Evolutionary conservation across 2,888 invertebrate genomes (phyloP), one percentile per base, ranked within the genome.

Genomic region (Drosophila putrida): DNA sequence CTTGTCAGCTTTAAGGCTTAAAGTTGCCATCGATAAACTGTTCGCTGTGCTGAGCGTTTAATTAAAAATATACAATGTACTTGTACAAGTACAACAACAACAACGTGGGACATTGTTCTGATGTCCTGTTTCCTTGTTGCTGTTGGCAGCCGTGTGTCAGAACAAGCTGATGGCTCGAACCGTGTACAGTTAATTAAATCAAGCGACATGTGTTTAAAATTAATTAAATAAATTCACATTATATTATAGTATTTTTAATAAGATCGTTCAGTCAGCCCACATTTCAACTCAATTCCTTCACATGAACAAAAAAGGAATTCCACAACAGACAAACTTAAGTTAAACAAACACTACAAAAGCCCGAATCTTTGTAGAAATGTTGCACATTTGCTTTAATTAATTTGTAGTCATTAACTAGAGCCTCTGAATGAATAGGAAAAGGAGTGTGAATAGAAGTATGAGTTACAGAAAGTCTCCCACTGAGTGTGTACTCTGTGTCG

Each of bases 151-250:
- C 71, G 68, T 78, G 63, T 66, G 75, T 66, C 74, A 61, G 62
- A 50, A 50, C 63, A 54, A 28, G 64, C 60, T 61, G 71, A 63
- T 54, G 66, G 53, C 66, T 41, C 60, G 41, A 61, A 74, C 55
- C 84, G 73, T 81, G 82, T 82, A 49, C 71, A 78, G 85, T 84
- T 87, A 87, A 85, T 85, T 85, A 85, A 87, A 85, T 84, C 82
- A 75, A 82, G 75, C 78, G 77, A 79, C 80, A 75, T 72, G 74
- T 80, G 82, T 76, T 80, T 81, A 64, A 83, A 80, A 85, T 84
- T 79, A 84, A 82, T 84, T 79, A 69, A 84, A 84, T 77, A 79
- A 74, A 75, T 79, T 50, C 46, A 63, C 71, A 80, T 79, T 54
- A 61, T 66, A 75, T 68, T 50, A 62, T 64, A 75, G 75, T 82